Percentiles rank a stretch among this genome's conserved stretches.
Conservation (phyloP, 1,140 invertebrate genomes). For the Leptoteleia sp. region DNA sequence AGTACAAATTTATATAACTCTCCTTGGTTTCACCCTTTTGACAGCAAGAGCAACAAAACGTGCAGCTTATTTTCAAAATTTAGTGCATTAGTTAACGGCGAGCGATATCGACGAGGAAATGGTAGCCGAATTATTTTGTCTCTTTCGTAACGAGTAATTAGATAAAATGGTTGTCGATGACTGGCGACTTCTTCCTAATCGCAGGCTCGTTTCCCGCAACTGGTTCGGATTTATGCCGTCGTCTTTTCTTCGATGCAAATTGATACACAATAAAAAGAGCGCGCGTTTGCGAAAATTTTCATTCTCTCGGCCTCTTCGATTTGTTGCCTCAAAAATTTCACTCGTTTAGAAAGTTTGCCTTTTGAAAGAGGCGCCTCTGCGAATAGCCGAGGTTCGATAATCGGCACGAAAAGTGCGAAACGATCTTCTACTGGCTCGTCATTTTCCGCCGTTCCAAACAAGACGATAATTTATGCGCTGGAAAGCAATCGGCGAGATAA, state of each 20-base stretch:
- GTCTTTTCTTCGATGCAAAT: conserved; percentile 16
- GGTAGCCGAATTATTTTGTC: conserved; percentile 2
- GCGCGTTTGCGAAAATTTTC: conserved; percentile 24
- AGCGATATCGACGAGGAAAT: conserved; percentile 9
- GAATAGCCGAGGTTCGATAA: conserved; percentile 52
- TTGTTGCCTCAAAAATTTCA: conserved; percentile 49
- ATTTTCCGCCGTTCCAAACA: conserved; percentile 7
- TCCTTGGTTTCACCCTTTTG: too few relatives aligned
- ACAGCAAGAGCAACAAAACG: too few relatives aligned
- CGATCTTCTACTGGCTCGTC: too few relatives aligned
- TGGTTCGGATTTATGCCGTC: conserved; percentile 22
- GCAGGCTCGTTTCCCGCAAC: conserved; percentile 7
- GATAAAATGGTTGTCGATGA: conserved; percentile 28
- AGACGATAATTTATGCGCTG: conserved; percentile 23
- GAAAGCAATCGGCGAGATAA: conserved; percentile 25
- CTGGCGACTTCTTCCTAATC: conserved; percentile 20
- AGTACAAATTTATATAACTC: too few relatives aligned
- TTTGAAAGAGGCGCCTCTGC: conserved; percentile 48
- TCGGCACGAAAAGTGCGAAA: too few relatives aligned
- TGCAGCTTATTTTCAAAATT: too few relatives aligned
- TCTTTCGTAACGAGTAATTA: background rate
- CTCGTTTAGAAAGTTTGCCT: conserved; percentile 49
- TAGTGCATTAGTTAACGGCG: background rate
- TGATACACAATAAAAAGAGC: conserved; percentile 42
- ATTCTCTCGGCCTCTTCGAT: too few relatives aligned